These are phyloP conservation scores for Oikopleura dioica DNA, from an alignment of 23 tunicate genomes.

Conservation along the genomic window DNA sequence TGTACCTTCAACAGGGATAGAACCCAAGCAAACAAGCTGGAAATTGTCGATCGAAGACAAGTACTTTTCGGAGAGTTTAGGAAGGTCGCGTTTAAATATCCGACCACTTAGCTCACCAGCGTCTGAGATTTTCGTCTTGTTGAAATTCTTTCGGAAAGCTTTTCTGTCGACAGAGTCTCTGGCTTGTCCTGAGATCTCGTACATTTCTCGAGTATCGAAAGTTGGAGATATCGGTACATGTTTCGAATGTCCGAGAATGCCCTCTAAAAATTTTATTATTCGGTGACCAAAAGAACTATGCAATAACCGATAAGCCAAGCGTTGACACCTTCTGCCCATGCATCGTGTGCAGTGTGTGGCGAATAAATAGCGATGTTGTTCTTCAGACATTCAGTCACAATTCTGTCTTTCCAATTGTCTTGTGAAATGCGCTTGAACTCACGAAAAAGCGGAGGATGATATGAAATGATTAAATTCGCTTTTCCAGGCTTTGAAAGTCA, in stretches of 20 bases:
- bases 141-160: neutral
- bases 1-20: neutral
- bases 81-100: neutral
- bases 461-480: conserved; percentile 52
- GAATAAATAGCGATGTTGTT: conserved; percentile 67
- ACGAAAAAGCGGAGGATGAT: conserved; percentile 72
- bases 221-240: neutral
- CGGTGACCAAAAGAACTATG: too few species aligned
- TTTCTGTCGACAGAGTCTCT: neutral
- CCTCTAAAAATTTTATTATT: too few species aligned
- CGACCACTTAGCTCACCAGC: neutral
- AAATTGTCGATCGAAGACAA: neutral
- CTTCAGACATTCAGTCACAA: conserved; percentile 36
- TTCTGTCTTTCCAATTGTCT: conserved; percentile 31
- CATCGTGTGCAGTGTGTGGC: conserved; percentile 92
- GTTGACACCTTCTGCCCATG: conserved; percentile 60
- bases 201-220: neutral
- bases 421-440: conserved; percentile 27
- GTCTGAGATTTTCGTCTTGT: neutral
- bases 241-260: conserved; percentile 6
- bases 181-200: neutral
- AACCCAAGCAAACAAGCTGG: neutral
- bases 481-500: too few species aligned
- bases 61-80: neutral
- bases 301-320: conserved; percentile 87